These are phyloP conservation scores for Aramus guarauna DNA, from an alignment of 2,113 vertebrate species.

Conservation along the genomic window DNA sequence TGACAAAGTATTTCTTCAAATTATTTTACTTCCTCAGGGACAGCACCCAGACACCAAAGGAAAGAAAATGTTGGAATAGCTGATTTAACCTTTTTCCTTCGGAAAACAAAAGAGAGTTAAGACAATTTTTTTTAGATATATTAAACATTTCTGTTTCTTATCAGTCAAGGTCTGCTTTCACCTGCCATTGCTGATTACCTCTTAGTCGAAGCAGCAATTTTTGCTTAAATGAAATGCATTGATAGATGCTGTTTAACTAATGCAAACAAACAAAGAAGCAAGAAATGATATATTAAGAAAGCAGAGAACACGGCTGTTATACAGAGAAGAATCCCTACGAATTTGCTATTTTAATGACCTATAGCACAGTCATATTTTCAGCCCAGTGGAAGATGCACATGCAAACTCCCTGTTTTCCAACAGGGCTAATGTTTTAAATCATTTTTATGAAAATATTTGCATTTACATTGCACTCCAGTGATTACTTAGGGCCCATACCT, in stretches of 20 bases:
- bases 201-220: not conserved
- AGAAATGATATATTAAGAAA: conserved; percentile 13
- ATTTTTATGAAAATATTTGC: conserved; percentile 61
- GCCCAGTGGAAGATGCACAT: not conserved
- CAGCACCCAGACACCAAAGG: not conserved
- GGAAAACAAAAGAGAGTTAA: not conserved
- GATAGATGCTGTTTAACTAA: conserved; percentile 36
- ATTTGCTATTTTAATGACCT: conserved; percentile 45
- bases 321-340: not conserved
- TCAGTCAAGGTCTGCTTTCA: not conserved
- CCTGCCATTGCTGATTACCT: not conserved
- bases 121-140: not conserved
- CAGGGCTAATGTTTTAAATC: conserved; percentile 35
- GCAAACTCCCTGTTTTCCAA: conserved; percentile 8
- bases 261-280: conserved; percentile 25
- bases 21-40: not conserved
- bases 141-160: not conserved
- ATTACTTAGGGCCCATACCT: conserved; percentile 18
- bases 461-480: conserved; percentile 48
- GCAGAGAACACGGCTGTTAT: not conserved
- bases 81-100: not conserved
- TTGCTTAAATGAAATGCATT: conserved; percentile 16
- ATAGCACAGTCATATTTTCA: conserved; percentile 7
- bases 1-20: not conserved
- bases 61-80: not conserved